A percentile compares a stretch with the other conserved stretches of the same genome.
Conservation (phyloP, 1,140 invertebrate species). For the Latrodectus geometricus region DNA sequence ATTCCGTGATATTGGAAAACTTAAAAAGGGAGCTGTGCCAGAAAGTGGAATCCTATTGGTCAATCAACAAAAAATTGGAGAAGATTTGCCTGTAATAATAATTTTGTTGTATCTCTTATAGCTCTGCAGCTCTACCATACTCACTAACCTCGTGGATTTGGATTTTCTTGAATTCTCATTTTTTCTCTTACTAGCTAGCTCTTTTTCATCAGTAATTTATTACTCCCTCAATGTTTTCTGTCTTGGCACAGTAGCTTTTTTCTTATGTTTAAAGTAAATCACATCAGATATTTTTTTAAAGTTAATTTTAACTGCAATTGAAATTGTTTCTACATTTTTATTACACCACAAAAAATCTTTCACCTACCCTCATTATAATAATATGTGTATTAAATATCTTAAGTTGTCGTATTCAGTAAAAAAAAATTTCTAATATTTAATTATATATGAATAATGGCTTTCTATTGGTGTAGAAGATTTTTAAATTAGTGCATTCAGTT, state of each 20-base stretch:
- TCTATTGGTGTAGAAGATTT: too few species aligned
- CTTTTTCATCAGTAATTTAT: background rate
- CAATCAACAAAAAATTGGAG: constrained; percentile 93
- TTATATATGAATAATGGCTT: too few species aligned
- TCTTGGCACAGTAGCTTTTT: background rate
- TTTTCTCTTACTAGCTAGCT: background rate
- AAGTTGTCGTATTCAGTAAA: too few species aligned
- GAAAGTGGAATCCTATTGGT: constrained; percentile 95
- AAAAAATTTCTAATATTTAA: too few species aligned
- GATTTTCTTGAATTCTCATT: constrained; percentile 27
- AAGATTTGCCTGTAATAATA: constrained; percentile 88
- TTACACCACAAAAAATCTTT: too few species aligned
- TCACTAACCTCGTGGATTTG: constrained; percentile 40
- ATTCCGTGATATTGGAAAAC: constrained; percentile 92
- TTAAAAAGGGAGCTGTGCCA: constrained; percentile 85
- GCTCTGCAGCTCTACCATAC: background rate
- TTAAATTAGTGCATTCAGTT: too few species aligned
- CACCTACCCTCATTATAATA: too few species aligned
- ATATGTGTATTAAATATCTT: too few species aligned
- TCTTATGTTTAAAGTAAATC: background rate
- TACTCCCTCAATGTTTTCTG: background rate
- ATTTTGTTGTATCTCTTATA: constrained; percentile 42
- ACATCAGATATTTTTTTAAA: too few species aligned
- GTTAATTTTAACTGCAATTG: too few species aligned
- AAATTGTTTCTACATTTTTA: too few species aligned